phyloP scores from a whole-genome alignment of 1,140 invertebrate species.

The Halesus radiatus region DNA sequence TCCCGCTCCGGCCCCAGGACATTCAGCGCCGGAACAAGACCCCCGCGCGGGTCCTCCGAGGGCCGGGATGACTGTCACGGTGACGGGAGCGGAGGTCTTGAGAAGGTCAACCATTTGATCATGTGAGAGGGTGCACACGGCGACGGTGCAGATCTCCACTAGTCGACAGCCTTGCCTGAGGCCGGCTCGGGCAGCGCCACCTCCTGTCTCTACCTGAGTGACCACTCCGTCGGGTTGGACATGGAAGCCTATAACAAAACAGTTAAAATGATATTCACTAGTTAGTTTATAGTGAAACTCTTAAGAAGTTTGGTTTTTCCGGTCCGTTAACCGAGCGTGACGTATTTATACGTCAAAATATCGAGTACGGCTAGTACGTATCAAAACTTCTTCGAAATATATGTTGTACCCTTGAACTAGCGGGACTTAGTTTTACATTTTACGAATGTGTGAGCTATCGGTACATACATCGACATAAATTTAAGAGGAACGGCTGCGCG shows the following conservation, averaged over 20 bases:
- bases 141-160: conserved; percentile 93
- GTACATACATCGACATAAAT: too few relatives aligned
- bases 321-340: too few relatives aligned
- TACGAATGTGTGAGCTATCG: too few relatives aligned
- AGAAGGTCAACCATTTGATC: conserved; percentile 95
- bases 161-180: conserved; percentile 89
- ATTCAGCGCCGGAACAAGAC: conserved; percentile 60
- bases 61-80: conserved; percentile 81
- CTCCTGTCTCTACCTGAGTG: conserved; percentile 91
- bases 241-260: conserved; percentile 82
- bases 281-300: too few relatives aligned
- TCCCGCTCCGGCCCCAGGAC: conserved; percentile 56
- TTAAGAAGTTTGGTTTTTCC: too few relatives aligned
- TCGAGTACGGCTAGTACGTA: too few relatives aligned
- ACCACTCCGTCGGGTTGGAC: conserved; percentile 96
- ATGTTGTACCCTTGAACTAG: too few relatives aligned
- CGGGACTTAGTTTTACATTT: too few relatives aligned
- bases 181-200: conserved; percentile 91
- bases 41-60: conserved; percentile 67
- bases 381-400: too few relatives aligned
- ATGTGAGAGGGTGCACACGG: conserved; percentile 90
- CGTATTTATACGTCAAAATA: too few relatives aligned
- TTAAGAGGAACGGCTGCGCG: too few relatives aligned
- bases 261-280: too few relatives aligned
- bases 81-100: conserved; percentile 90